Conservation (phyloP, 2,797 vertebrate species). For the Sebastes goodei region DNA sequence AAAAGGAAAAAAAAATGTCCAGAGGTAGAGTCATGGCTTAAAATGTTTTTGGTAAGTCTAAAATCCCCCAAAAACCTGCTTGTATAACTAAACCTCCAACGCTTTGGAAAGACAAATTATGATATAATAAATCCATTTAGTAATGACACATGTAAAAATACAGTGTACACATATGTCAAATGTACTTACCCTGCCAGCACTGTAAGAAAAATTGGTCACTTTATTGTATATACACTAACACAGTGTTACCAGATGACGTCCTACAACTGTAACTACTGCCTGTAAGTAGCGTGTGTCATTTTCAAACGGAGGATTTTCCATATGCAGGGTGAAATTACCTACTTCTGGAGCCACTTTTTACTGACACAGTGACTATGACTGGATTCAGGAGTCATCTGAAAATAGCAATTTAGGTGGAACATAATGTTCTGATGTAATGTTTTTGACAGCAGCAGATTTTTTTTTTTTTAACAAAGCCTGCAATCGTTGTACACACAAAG, state of each 20-base stretch:
- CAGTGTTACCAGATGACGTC: neutral
- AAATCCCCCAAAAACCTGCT: neutral
- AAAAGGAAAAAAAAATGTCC: neutral
- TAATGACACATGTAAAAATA: neutral
- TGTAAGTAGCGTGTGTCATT: neutral
- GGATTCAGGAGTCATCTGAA: constrained; percentile 24
- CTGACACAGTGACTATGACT: neutral
- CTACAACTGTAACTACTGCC: neutral
- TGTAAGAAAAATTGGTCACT: neutral
- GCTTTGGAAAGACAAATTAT: neutral
- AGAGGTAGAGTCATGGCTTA: neutral
- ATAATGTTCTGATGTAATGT: constrained; percentile 6
- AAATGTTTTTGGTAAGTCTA: neutral
- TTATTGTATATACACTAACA: neutral
- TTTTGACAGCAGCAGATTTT: neutral
- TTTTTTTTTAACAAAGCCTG: neutral
- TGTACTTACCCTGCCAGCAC: neutral
- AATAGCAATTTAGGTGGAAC: neutral
- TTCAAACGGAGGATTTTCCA: constrained; percentile 5
- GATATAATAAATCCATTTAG: neutral
- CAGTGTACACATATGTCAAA: neutral
- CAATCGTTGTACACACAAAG: neutral
- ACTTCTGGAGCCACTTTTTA: constrained; percentile 2
- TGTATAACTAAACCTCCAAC: neutral
- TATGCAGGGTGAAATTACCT: constrained; percentile 1